Conservation (phyloP, 2,888 invertebrate species). For the Amiota communis region DNA sequence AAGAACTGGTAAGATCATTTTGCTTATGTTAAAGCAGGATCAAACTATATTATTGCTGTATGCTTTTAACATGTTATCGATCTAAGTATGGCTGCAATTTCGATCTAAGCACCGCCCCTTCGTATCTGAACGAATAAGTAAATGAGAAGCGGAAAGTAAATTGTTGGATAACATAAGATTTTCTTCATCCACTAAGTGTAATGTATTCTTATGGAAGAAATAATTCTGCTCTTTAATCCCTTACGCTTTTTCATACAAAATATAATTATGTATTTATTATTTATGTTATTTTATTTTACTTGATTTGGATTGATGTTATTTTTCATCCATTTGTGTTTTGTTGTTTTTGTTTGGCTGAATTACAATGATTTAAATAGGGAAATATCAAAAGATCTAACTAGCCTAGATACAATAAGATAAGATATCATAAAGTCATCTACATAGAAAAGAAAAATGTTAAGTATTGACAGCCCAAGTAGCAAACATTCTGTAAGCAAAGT, state of each 20-base stretch:
- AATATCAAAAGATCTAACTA: too few relatives aligned
- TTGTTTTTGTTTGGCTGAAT: too few relatives aligned
- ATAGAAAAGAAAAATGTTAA: too few relatives aligned
- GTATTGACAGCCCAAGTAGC: too few relatives aligned
- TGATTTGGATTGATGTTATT: constrained; percentile 60
- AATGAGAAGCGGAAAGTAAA: constrained; percentile 30
- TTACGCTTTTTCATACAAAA: too few relatives aligned
- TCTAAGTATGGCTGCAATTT: constrained; percentile 63
- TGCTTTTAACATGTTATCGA: constrained; percentile 13
- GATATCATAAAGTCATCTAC: too few relatives aligned
- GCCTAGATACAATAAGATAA: too few relatives aligned
- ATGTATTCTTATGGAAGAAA: not conserved
- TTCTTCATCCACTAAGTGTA: not conserved
- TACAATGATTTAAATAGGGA: too few relatives aligned
- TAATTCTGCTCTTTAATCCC: too few relatives aligned
- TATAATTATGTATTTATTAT: constrained; percentile 48
- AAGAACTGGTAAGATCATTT: not conserved
- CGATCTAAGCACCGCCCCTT: constrained; percentile 53
- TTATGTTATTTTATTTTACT: constrained; percentile 28
- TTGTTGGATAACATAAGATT: constrained; percentile 30
- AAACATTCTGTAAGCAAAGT: too few relatives aligned
- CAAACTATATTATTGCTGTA: not conserved
- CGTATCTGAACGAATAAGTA: constrained; percentile 41
- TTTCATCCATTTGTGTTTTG: not conserved
- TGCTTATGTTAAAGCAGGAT: constrained; percentile 2